Conservation (phyloP, 2,888 invertebrate genomes). For the Drosophila subquinaria region DNA sequence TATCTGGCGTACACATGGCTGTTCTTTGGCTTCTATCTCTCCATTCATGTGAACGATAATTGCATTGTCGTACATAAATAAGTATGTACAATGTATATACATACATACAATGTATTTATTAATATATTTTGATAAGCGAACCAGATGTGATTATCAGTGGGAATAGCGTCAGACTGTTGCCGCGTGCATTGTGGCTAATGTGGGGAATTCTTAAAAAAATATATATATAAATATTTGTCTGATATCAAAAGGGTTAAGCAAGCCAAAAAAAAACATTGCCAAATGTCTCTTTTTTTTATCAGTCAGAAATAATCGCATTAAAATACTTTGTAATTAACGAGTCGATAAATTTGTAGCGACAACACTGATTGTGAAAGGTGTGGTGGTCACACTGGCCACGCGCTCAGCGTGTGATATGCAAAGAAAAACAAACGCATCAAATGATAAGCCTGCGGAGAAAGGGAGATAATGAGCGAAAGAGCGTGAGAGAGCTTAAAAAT, state of each 20-base stretch:
- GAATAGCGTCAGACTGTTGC: conserved; percentile 30
- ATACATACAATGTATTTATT: not conserved
- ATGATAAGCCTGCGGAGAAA: conserved; percentile 7
- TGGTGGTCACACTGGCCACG: conserved; percentile 42
- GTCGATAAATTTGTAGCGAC: conserved; percentile 29
- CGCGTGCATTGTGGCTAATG: conserved; percentile 15
- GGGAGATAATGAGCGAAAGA: not conserved
- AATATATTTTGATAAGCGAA: conserved; percentile 32
- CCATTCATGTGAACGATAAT: conserved; percentile 38
- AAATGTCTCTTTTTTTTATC: conserved; percentile 28
- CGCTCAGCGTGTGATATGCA: conserved; percentile 36
- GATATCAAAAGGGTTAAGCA: conserved; percentile 28
- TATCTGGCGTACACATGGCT: conserved; percentile 24
- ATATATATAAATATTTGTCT: not conserved
- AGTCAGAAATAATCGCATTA: conserved; percentile 28
- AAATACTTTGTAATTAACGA: conserved; percentile 47
- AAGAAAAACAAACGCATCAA: conserved; percentile 9
- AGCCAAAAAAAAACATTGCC: conserved; percentile 10
- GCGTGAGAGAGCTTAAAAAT: not conserved
- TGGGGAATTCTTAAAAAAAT: not conserved
- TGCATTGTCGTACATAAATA: conserved; percentile 15
- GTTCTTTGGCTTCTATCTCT: conserved; percentile 12
- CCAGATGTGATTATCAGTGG: conserved; percentile 32
- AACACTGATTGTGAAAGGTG: conserved; percentile 32
- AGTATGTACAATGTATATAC: conserved; percentile 13